These are phyloP conservation scores for Emydoidea blandingii DNA, from an alignment of 2,797 vertebrate species.

Conservation along the genomic window DNA sequence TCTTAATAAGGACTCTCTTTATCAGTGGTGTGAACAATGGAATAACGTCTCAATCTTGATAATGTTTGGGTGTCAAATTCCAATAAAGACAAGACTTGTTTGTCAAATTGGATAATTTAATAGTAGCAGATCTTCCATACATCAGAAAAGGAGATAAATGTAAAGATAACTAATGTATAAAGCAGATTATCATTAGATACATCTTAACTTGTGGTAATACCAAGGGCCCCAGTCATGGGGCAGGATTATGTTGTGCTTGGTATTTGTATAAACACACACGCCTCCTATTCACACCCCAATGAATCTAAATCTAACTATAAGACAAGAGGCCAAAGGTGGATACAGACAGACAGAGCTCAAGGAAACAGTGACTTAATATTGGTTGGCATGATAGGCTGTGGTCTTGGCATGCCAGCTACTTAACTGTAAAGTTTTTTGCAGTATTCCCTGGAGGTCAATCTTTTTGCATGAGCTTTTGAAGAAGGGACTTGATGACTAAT, in stretches of 20 bases:
- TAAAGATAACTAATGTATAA: background rate
- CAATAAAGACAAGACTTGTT: background rate
- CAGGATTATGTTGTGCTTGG: background rate
- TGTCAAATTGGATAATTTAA: background rate
- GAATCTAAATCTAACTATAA: background rate
- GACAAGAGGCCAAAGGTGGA: background rate
- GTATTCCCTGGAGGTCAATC: background rate
- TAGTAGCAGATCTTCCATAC: background rate
- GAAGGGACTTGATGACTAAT: background rate
- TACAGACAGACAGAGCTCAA: background rate
- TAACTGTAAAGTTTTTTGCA: background rate
- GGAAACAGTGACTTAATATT: background rate
- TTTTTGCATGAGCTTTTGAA: background rate
- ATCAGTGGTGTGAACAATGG: background rate
- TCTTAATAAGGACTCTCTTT: background rate
- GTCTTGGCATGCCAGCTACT: background rate
- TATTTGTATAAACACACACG: background rate
- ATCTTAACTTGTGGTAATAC: background rate
- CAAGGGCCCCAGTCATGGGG: background rate
- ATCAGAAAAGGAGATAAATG: background rate
- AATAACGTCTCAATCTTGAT: background rate
- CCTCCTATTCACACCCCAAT: background rate
- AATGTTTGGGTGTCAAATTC: background rate
- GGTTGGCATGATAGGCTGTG: background rate
- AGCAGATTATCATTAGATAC: background rate